Evolutionary conservation across 1,140 invertebrate species (phyloP).

Genomic region (Drosophila gunungcola): DNA sequence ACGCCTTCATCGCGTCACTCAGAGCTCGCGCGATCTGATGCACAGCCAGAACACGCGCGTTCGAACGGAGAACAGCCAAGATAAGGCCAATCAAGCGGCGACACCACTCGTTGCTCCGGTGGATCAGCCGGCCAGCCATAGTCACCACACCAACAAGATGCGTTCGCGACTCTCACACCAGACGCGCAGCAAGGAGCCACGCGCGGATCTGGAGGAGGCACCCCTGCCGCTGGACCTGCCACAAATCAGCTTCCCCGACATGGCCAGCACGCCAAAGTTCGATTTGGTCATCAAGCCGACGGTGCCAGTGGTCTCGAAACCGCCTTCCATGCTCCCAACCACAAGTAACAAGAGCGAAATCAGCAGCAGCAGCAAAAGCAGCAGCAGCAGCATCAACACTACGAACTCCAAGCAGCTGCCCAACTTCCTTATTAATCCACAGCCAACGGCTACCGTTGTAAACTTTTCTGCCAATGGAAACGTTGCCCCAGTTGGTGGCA

Average conservation of each 20-base stretch:
- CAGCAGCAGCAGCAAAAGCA: background rate
- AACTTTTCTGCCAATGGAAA: constrained; percentile 10
- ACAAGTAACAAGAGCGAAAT: background rate
- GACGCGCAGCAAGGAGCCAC: constrained; percentile 51
- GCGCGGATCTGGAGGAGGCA: constrained; percentile 74
- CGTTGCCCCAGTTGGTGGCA: background rate
- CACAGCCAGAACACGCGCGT: background rate
- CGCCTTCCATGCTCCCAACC: background rate
- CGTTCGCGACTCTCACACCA: constrained; percentile 73
- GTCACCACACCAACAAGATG: constrained; percentile 85
- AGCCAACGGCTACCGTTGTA: background rate
- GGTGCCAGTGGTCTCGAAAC: background rate
- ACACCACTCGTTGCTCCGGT: background rate
- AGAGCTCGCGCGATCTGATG: constrained; percentile 17
- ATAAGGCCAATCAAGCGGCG: background rate
- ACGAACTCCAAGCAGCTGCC: constrained; percentile 10
- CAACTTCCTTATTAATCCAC: constrained; percentile 26
- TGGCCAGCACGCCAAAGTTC: constrained; percentile 87
- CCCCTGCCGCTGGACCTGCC: constrained; percentile 87
- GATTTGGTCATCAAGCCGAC: constrained; percentile 75
- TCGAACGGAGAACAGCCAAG: constrained; percentile 26
- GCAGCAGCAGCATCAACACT: background rate
- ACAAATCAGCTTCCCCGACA: constrained; percentile 87
- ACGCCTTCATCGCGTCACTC: constrained; percentile 46
- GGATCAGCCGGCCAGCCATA: background rate